Evolutionary conservation across 1,140 invertebrate genomes (phyloP).

Genomic region (Zaprionus ornatus): DNA sequence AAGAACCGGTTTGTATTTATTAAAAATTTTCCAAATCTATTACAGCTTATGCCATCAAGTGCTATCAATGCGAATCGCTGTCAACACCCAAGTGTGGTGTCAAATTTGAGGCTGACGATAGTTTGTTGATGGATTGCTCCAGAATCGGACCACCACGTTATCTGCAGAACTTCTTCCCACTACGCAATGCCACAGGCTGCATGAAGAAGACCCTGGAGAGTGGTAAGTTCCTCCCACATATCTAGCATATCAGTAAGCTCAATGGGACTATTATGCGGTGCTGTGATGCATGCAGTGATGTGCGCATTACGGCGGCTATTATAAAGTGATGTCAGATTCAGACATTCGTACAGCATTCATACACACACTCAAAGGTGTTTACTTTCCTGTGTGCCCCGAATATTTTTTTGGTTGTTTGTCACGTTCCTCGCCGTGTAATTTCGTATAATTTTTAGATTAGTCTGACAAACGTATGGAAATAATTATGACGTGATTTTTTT

Average conservation of each 20-base stretch:
- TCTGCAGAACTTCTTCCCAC: conserved; percentile 63
- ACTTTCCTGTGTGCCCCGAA: not conserved
- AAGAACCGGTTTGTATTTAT: not conserved
- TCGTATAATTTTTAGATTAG: conserved; percentile 46
- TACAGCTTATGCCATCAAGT: conserved; percentile 69
- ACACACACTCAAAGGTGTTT: not conserved
- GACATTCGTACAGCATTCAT: not conserved
- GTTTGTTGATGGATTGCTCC: conserved; percentile 64
- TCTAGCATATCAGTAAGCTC: not conserved
- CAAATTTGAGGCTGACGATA: conserved; percentile 71
- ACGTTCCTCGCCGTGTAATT: conserved; percentile 47
- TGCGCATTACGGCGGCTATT: conserved; percentile 29
- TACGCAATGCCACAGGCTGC: conserved; percentile 75
- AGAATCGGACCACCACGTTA: conserved; percentile 62
- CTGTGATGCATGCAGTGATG: conserved; percentile 29
- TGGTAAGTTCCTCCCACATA: conserved; percentile 51
- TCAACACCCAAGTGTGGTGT: conserved; percentile 71
- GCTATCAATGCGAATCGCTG: conserved; percentile 74
- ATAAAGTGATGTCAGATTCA: conserved; percentile 64
- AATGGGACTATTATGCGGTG: conserved; percentile 18
- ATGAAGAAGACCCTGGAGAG: conserved; percentile 76
- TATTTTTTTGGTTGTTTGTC: conserved; percentile 27
- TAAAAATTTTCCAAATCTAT: not conserved
- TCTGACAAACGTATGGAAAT: conserved; percentile 43
- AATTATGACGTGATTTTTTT: conserved; percentile 48